Evolutionary conservation across 2,113 vertebrate species (phyloP), one percentile per base, ranked within the genome.

Genomic region (Gulo gulo): DNA sequence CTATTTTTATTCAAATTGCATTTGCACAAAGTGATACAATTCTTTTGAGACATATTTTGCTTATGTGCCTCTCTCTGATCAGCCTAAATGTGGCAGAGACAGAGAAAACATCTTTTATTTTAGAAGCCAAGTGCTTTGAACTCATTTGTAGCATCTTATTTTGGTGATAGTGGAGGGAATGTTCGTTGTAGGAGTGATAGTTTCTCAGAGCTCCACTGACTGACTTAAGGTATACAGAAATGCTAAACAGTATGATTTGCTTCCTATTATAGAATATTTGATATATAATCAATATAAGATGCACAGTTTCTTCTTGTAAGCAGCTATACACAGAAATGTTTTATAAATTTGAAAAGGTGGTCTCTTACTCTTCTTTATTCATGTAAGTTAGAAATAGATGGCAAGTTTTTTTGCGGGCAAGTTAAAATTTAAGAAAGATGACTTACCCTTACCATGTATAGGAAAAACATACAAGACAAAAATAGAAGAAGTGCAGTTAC

Each of bases 81-180:
- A 89, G 57, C 26, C 24, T 69, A 92, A 52, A 34, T 86, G 26
- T 74, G 59, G 18, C 42, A 93, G 29, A 93, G 71, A 16, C 71
- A 69, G 92, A 90, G 29, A 73, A 82, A 86, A 52, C 59, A 71
- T 4, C 6, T 81, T 95, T 45, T 96, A 78, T 65, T 71, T 79
- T 91, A 95, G 71, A 94, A 90, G 36, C 50, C 36, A 91, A 91
- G 29, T 45, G 4, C 69, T 97, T 94, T 84, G 36, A 96, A 82
- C 4, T 82, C 36, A 76, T 92, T 94, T 11, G 1, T 83, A 59
- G 16, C 42, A 89, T 55, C 45, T 91, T 86, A 12, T 82, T 95
- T 97, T 93, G 50, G 52, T n/a, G 6, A 63, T 63, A 71, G 76
- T 76, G 8, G 21, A 96, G 23, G 34, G 61, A 63, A 63, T 52